Conservation (phyloP, 2,888 invertebrate species). For the Carcina quercana region DNA sequence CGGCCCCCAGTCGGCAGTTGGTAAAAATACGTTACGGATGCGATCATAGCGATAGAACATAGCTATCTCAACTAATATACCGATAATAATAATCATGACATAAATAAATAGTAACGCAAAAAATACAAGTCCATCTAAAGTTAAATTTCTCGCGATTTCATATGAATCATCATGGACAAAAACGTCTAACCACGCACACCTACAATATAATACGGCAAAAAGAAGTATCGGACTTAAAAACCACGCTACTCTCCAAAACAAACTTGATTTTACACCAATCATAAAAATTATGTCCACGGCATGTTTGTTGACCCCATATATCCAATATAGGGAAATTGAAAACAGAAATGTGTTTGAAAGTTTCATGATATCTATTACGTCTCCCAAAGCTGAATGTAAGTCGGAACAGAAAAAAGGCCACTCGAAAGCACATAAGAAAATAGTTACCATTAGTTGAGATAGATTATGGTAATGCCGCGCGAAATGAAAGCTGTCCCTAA, state of each 20-base stretch:
- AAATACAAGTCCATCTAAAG: constrained; percentile 30
- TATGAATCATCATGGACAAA: constrained; percentile 27
- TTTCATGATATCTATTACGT: constrained; percentile 45
- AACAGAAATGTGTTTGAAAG: constrained; percentile 40
- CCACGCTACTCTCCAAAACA: constrained; percentile 53
- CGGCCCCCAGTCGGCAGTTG: constrained; percentile 52
- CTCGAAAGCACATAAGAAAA: constrained; percentile 29
- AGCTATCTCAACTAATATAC: constrained; percentile 30
- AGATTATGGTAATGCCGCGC: constrained; percentile 28
- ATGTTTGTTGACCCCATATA: constrained; percentile 51
- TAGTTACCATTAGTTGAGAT: constrained; percentile 26
- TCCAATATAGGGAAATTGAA: constrained; percentile 53
- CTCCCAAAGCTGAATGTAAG: constrained; percentile 36
- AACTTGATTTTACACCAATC: constrained; percentile 58
- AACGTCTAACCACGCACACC: constrained; percentile 7
- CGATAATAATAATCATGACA: constrained; percentile 29
- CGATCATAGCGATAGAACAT: constrained; percentile 21
- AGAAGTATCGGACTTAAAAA: constrained; percentile 45
- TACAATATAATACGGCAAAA: constrained; percentile 23
- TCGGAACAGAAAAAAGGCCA: constrained; percentile 54
- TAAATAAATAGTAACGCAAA: constrained; percentile 36
- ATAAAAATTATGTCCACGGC: constrained; percentile 59
- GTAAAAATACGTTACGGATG: constrained; percentile 26
- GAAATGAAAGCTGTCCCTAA: constrained; percentile 22
- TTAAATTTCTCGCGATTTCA: constrained; percentile 21